Percentiles rank a stretch among this genome's conserved stretches.
Conservation (phyloP, 2,113 vertebrate species). For the Taxidea taxus region DNA sequence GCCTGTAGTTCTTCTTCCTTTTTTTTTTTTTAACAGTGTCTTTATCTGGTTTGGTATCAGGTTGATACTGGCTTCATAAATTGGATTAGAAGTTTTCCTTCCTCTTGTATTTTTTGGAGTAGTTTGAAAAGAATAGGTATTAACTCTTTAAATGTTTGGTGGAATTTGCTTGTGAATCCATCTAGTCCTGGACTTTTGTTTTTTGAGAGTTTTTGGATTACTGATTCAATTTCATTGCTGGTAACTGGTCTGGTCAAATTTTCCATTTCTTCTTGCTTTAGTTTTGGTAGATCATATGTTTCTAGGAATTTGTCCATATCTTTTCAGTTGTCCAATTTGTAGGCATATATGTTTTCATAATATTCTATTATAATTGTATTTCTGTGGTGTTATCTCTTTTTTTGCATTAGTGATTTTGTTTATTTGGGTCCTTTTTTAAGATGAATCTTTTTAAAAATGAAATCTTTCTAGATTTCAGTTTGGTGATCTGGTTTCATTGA, state of each 20-base stretch:
- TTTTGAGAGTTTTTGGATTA: too few relatives aligned
- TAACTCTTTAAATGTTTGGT: too few relatives aligned
- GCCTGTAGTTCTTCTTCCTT: neutral
- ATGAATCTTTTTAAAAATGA: neutral
- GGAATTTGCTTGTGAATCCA: too few relatives aligned
- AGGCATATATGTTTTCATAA: neutral
- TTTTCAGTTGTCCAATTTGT: neutral
- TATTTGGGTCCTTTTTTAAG: neutral
- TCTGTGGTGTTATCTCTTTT: neutral
- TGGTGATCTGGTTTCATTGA: neutral
- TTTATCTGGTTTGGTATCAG: neutral
- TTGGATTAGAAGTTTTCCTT: neutral
- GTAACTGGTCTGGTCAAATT: too few relatives aligned
- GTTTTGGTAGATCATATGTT: too few relatives aligned
- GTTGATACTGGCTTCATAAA: neutral
- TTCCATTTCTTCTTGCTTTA: too few relatives aligned
- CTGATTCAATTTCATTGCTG: too few relatives aligned
- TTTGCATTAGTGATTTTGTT: neutral
- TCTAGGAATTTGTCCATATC: neutral
- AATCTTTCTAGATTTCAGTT: neutral
- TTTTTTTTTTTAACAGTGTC: neutral
- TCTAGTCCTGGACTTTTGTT: too few relatives aligned
- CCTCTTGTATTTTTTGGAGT: neutral
- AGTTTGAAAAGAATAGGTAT: neutral
- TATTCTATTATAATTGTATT: neutral